These are phyloP conservation scores for Enteromius trimaculatus DNA, from an alignment of 2,797 vertebrate species.

Conservation along the genomic window DNA sequence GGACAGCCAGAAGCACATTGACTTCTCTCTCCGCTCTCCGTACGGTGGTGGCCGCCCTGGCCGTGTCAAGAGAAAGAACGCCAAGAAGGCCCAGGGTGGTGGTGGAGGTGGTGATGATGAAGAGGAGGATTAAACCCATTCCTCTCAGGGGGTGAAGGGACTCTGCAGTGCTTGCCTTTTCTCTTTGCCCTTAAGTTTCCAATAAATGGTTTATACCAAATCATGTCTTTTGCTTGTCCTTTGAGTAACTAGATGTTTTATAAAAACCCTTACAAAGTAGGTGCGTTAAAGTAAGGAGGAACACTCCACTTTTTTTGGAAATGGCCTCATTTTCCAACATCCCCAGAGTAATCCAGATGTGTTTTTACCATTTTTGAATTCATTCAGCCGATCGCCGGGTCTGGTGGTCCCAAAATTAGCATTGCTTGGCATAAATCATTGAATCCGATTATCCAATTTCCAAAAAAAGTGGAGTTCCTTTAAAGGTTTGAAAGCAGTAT, in stretches of 20 bases:
- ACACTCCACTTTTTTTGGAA: no score
- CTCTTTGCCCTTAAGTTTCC: constrained; percentile 61
- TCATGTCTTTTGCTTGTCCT: background rate
- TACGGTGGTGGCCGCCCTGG: constrained; percentile 92
- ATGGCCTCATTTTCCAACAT: no score
- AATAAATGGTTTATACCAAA: constrained; percentile 68
- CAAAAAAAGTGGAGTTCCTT: no score
- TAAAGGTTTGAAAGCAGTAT: background rate
- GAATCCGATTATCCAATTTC: no score
- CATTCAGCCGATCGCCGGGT: no score
- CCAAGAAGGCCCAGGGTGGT: constrained; percentile 93
- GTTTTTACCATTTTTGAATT: no score
- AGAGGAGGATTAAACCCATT: constrained; percentile 86
- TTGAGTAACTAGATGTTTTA: background rate
- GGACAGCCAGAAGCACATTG: constrained; percentile 96
- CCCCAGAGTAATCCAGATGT: no score
- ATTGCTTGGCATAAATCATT: no score
- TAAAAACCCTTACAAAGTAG: background rate
- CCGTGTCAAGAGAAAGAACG: constrained; percentile 93
- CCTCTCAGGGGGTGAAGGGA: constrained; percentile 28
- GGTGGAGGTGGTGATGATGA: constrained; percentile 88
- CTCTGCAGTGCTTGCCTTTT: constrained; percentile 40
- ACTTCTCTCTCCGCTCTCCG: constrained; percentile 93
- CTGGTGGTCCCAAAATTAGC: no score
- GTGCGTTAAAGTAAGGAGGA: background rate